A percentile compares a stretch with the other conserved stretches of the same genome.
phyloP scores from a whole-genome alignment of 2,888 invertebrate species.

The Gymnosoma rotundatum region DNA sequence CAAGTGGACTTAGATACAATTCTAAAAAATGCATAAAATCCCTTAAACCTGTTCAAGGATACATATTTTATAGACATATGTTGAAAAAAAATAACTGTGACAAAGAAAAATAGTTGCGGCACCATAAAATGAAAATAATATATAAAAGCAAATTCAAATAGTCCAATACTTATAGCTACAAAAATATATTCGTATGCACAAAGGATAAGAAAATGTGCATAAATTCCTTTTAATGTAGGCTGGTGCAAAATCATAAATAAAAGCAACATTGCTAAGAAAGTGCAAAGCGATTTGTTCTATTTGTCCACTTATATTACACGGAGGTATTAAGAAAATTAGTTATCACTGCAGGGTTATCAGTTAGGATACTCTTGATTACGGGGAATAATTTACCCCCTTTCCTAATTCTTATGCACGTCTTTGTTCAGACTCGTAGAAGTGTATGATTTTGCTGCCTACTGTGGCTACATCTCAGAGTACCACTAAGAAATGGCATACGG shows the following conservation, averaged over 20 bases:
- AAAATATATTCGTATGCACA: background rate
- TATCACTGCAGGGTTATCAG: too few relatives aligned
- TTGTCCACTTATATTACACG: too few relatives aligned
- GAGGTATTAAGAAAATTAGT: too few relatives aligned
- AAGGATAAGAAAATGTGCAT: background rate
- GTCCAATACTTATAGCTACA: background rate
- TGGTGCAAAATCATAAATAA: background rate
- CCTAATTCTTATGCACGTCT: too few relatives aligned
- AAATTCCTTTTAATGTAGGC: constrained; percentile 5
- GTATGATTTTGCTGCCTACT: too few relatives aligned
- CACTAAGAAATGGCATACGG: too few relatives aligned
- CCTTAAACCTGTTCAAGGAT: background rate
- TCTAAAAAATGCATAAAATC: constrained; percentile 21
- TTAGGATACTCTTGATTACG: too few relatives aligned
- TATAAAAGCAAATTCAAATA: constrained; percentile 9
- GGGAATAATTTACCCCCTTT: too few relatives aligned
- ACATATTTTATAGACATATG: constrained; percentile 1
- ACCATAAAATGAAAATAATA: constrained; percentile 7
- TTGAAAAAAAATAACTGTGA: background rate
- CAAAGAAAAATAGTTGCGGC: constrained; percentile 13
- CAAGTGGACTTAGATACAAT: constrained; percentile 58
- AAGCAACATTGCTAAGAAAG: background rate
- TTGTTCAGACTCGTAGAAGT: too few relatives aligned
- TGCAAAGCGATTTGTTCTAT: background rate
- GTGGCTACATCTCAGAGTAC: too few relatives aligned